Conservation (phyloP, 92 coral and sea anemone genomes). For the Epizoanthus illoricatus region DNA sequence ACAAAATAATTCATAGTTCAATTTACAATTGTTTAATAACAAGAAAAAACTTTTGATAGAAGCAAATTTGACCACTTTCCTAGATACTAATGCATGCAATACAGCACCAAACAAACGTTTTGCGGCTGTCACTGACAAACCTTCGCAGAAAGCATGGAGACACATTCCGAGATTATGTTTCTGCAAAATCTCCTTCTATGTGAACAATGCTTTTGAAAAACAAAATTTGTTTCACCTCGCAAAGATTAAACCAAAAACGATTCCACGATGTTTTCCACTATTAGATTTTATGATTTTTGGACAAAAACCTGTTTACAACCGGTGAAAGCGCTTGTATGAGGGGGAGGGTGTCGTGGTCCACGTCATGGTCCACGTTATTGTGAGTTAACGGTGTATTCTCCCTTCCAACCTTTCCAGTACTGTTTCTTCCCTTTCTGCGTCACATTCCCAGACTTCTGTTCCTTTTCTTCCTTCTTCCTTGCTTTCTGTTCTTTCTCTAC, state of each 20-base stretch:
- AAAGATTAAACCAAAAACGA: neutral
- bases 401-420: constrained; percentile 64
- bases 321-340: neutral
- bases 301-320: neutral
- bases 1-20: neutral
- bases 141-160: too few relatives aligned
- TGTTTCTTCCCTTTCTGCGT: constrained; percentile 38
- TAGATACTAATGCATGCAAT: neutral
- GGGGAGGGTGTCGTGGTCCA: neutral
- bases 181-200: too few relatives aligned
- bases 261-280: too few relatives aligned
- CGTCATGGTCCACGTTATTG: neutral
- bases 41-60: neutral
- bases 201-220: too few relatives aligned
- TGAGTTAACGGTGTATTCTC: constrained; percentile 71
- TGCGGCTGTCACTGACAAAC: too few relatives aligned
- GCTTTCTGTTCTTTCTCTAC: constrained; percentile 84
- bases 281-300: neutral
- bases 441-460: constrained; percentile 60
- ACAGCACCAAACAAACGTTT: too few relatives aligned
- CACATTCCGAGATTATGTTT: too few relatives aligned
- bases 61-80: neutral
- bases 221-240: neutral
- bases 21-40: neutral
- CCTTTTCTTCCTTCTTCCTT: constrained; percentile 74